Evolutionary conservation across 1,140 invertebrate genomes (phyloP), one percentile per base, ranked within the genome.

Genomic region (Nasonia vitripennis): DNA sequence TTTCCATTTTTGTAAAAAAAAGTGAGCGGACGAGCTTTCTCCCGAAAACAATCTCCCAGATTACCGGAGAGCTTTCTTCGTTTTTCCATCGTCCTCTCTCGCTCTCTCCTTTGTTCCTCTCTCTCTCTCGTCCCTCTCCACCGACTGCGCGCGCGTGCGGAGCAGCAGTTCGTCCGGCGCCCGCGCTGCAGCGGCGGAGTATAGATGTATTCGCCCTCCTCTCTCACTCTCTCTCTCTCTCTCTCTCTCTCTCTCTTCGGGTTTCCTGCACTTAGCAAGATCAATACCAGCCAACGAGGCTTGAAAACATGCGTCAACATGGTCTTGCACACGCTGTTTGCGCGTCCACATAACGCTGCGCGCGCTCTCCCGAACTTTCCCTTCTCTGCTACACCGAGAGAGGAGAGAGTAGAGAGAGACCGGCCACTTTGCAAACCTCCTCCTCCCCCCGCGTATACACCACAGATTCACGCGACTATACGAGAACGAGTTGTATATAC

Each of bases 291-390:
- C 91, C 93, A 93, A 93, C 93, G 93, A 93, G 91, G 92, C 93
- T 94, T 94, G 92, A 94, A 94, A 94, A 94, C 93, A 94, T 93
- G 93, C 93, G 93, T 94, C 93, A 94, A 94, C 93, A 94, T 92
- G 91, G 91, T 92, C 93, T 93, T 93, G 92, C 92, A 92, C 92
- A 92, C 92, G 92, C 92, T 93, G 92, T 93, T 93, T 93, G 91
- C 91, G 91, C 91, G 92, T 92, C 89, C 91, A 92, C 90, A 92
- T 93, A 92, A 93, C 91, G 91, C 91, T 91, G 90, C 88, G 89
- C 88, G 89, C 88, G 89, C 88, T 89, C 89, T 88, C 31, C 88
- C 87, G 85, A 87, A 87, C 88, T 86, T 87, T 62, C 77, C 48
- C 77, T 62, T 12, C 12, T 48, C 34, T 20, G 4, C 71, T 74